These are phyloP conservation scores for Sylvietta virens DNA, from an alignment of 2,113 vertebrate species.

Conservation along the genomic window DNA sequence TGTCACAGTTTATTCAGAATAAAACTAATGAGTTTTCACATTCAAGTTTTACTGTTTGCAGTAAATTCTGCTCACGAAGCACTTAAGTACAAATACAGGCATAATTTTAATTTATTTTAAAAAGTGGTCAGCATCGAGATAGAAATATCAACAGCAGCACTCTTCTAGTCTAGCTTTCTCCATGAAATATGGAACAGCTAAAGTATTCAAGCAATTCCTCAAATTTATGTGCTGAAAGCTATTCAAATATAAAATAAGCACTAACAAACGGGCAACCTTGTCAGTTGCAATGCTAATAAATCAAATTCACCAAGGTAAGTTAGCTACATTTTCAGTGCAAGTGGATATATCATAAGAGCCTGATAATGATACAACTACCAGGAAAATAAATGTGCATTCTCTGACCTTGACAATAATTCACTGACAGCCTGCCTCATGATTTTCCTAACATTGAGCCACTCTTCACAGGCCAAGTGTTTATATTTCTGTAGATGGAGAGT, in stretches of 20 bases:
- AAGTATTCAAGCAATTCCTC: slow-evolving; percentile 70
- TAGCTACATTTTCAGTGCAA: slow-evolving; percentile 69
- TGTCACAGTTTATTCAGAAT: not conserved
- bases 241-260: slow-evolving; percentile 78
- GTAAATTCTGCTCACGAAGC: not conserved
- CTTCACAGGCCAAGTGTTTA: slow-evolving; percentile 22
- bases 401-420: slow-evolving; percentile 78
- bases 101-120: not conserved
- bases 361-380: slow-evolving; percentile 72
- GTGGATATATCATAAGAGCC: slow-evolving; percentile 72
- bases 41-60: not conserved
- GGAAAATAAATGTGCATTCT: slow-evolving; percentile 70
- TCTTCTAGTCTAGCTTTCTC: slow-evolving; percentile 35
- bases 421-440: slow-evolving; percentile 48
- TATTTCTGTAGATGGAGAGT: not conserved
- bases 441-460: slow-evolving; percentile 43
- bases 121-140: slow-evolving; percentile 52
- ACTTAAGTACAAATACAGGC: slow-evolving; percentile 11
- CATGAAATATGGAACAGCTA: slow-evolving; percentile 69
- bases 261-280: slow-evolving; percentile 76
- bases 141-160: slow-evolving; percentile 66
- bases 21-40: not conserved
- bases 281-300: slow-evolving; percentile 72
- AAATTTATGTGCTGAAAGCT: slow-evolving; percentile 74
- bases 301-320: slow-evolving; percentile 77